Evolutionary conservation across 1,140 invertebrate species (phyloP).

Genomic region (Aphelinus atriplicis): DNA sequence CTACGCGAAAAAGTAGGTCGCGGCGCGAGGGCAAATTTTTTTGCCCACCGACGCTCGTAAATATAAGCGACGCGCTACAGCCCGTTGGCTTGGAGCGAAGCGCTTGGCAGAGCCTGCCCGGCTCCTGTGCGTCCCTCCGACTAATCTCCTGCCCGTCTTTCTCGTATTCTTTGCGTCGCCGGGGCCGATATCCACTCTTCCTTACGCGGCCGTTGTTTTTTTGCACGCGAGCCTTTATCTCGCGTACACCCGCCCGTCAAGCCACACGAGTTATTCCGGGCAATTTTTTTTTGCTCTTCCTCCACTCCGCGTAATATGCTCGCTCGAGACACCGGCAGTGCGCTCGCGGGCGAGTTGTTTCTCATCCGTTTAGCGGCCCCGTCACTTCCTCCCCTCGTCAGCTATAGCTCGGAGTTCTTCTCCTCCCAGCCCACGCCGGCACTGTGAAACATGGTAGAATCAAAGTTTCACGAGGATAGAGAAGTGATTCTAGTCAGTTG

Average conservation of each 20-base stretch:
- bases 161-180: conserved; percentile 27
- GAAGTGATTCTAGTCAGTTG: too few relatives aligned
- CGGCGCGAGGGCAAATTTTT: conserved; percentile 57
- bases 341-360: conserved; percentile 4
- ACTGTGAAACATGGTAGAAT: too few relatives aligned
- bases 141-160: conserved; percentile 45
- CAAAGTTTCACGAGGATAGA: too few relatives aligned
- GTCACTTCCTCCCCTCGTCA: neutral
- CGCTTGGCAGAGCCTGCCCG: conserved; percentile 39
- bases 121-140: conserved; percentile 37
- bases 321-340: neutral
- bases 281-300: neutral
- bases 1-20: conserved; percentile 57
- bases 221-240: conserved; percentile 25
- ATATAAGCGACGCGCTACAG: conserved; percentile 45
- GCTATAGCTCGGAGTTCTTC: too few relatives aligned
- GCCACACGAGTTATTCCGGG: conserved; percentile 8
- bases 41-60: conserved; percentile 58
- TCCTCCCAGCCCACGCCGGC: too few relatives aligned
- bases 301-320: neutral
- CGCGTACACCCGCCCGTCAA: conserved; percentile 7
- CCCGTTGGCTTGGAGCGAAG: conserved; percentile 51
- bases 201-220: conserved; percentile 6
- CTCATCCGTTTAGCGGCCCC: conserved; percentile 14
- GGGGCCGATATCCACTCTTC: neutral